A percentile compares a stretch with the other conserved stretches of the same genome.
phyloP scores from a whole-genome alignment of 2,888 invertebrate species.

The Prostheceraeus crozeri region DNA sequence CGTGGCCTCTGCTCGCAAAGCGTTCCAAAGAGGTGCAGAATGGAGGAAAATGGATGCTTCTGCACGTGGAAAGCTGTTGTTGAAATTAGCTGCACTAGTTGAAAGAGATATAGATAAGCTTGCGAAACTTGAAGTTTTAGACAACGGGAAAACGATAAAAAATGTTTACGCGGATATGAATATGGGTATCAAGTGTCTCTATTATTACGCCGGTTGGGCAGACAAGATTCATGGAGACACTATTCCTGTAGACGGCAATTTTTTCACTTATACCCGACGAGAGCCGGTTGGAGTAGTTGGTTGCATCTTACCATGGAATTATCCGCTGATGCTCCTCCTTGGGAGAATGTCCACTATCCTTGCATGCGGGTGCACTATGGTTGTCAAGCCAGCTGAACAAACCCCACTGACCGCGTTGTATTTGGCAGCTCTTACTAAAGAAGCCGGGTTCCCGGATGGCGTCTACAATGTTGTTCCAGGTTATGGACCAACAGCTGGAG shows the following conservation, averaged over 20 bases:
- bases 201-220: slow-evolving; percentile 88
- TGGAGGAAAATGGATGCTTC: slow-evolving; percentile 67
- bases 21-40: slow-evolving; percentile 55
- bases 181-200: slow-evolving; percentile 39
- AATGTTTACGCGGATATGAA: slow-evolving; percentile 43
- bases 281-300: slow-evolving; percentile 91
- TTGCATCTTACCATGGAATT: slow-evolving; percentile 71
- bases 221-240: slow-evolving; percentile 73
- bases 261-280: slow-evolving; percentile 50
- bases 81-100: slow-evolving; percentile 70
- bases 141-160: slow-evolving; percentile 60
- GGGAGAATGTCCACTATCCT: slow-evolving; percentile 55
- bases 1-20: slow-evolving; percentile 56
- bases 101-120: slow-evolving; percentile 69
- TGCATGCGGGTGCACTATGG: slow-evolving; percentile 54
- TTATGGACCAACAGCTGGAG: slow-evolving; percentile 60
- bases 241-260: slow-evolving; percentile 62
- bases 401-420: slow-evolving; percentile 56
- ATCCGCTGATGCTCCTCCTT: slow-evolving; percentile 49
- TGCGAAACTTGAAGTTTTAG: slow-evolving; percentile 62
- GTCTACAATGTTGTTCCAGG: slow-evolving; percentile 85
- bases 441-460: slow-evolving; percentile 69
- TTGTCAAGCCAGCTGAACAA: slow-evolving; percentile 57
- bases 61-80: slow-evolving; percentile 66
- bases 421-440: slow-evolving; percentile 50